Evolutionary conservation across 2,113 vertebrate genomes (phyloP), one percentile per base, ranked within the genome.

Genomic region (Nesoenas mayeri): DNA sequence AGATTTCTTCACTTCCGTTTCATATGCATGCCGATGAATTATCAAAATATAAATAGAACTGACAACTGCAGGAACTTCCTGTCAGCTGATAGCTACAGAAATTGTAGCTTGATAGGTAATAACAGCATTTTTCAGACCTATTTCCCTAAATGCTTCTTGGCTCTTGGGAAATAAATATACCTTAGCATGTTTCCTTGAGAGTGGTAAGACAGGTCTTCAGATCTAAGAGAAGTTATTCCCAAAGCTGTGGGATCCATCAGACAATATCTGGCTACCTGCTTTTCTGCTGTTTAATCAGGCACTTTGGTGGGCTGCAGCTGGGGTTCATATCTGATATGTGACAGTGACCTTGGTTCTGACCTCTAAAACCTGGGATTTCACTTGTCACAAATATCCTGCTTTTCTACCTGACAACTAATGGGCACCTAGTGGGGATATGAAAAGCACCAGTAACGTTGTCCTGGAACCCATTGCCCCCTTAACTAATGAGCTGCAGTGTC

Each of bases 401-500:
- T 91, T 47, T 91, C 24, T 78, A 4, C 34, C 74, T 77, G 25
- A 57, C 51, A 70, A 9, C 67, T 95, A 95, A 91, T 58, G 65
- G 89, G 78, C 78, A 36, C 84, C 91, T 82, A 57, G 73, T 61
- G 94, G 61, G 89, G 73, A 12, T 88, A 70, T 79, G 56, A 93
- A 85, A 93, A 91, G 81, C 36, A 13, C 28, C 4, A 32, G 31
- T 85, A 26, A 36, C 31, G 65, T 71, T 85, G 82, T 73, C 87
- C 85, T 82, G 67, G 58, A 89, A 66, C 58, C n/a, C 42, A 78
- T 84, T 60, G 42, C 56, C 38, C 56, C 84, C 50, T 13, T 40
- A 28, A 2, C 74, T 91, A 95, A 96, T 48, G 82, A 96, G 85
- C 88, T 88, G 48, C 79, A 90, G 85, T 38, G 40, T 93, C 88